Base-by-base conservation (phyloP, 2,113 vertebrate species). In the Orientallactaga bullata region DNA sequence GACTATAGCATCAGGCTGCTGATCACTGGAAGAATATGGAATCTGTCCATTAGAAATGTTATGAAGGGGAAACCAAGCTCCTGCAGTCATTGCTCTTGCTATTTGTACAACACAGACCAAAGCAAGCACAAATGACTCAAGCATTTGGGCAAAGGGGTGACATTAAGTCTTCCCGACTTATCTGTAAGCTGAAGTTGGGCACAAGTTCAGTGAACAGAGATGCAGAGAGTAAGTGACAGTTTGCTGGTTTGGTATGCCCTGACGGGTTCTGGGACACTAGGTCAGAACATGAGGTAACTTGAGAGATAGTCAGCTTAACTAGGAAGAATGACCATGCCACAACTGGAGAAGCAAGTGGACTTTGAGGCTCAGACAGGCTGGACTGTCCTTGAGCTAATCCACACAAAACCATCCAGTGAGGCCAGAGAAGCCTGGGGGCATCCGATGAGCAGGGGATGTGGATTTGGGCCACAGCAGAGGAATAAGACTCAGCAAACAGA, bases 311-410 rank as follows among this genome's bases (percentile, higher is more conserved):
- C 35, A 37, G 26, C 17, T 71, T 72, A 39, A 39, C 68, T 83
- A 55, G 81, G 69, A 93, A 72, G 71, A 72, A 92, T 94, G 71
- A 85, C 60, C 73, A 1, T 58, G 47, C 69, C 73, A 85, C n/a
- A 63, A 77, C 15, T 21, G 58, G 78, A 69, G 55, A 77, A 87
- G 51, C 68, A 86, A 42, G 30, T 23, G 24, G 77, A 42, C 24
- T 37, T 11, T 6, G 1, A 84, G 76, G 20, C 32, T 55, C 61
- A 74, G 60, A 35, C 71, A 89, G 61, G 55, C 74, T 30, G 28
- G 73, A 55, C 60, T 30, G 95, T 87, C 89, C 39, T 24, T 15
- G 61, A 79, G 37, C 47, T 71, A 26, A 20, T 72, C 66, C 24
- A 32, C 42, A 63, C 63, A 92, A 72, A 84, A 30, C 21, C 17